Evolutionary conservation across 2,888 invertebrate genomes (phyloP).

Genomic region (Perdita meconis): DNA sequence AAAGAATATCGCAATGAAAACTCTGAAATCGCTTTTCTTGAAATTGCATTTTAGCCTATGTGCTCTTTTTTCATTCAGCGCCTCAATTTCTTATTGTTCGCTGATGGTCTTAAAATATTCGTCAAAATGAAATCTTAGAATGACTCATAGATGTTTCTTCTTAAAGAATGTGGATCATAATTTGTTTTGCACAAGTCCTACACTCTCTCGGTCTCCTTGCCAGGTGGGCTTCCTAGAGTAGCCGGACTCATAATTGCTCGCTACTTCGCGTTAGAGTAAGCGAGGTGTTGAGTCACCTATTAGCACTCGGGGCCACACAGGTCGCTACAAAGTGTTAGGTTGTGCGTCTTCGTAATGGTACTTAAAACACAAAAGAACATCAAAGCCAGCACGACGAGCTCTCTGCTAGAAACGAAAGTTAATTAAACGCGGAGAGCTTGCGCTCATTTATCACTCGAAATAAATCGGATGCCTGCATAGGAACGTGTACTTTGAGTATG

Average conservation of each 20-base stretch:
- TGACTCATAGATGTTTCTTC: too few species aligned
- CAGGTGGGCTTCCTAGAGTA: conserved; percentile 15
- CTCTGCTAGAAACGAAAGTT: background rate
- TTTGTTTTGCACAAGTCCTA: background rate
- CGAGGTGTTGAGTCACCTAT: conserved; percentile 6
- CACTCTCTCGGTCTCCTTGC: conserved; percentile 1
- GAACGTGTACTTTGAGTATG: background rate
- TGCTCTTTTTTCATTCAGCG: too few species aligned
- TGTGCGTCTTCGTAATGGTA: background rate
- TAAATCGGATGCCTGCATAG: background rate
- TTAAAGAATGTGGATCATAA: background rate
- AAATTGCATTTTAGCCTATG: too few species aligned
- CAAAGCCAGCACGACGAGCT: background rate
- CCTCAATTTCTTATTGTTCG: too few species aligned
- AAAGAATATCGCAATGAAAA: too few species aligned
- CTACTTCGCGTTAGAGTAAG: conserved; percentile 22
- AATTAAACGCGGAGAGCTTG: conserved; percentile 21
- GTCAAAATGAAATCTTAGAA: too few species aligned
- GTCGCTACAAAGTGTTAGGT: background rate
- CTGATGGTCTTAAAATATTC: too few species aligned
- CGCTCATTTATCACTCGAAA: conserved; percentile 14
- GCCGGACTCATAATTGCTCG: conserved; percentile 37
- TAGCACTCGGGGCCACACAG: conserved; percentile 22
- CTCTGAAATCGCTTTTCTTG: too few species aligned
- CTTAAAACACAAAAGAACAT: background rate